Conservation (phyloP, 2,113 vertebrate species). For the Carettochelys insculpta region DNA sequence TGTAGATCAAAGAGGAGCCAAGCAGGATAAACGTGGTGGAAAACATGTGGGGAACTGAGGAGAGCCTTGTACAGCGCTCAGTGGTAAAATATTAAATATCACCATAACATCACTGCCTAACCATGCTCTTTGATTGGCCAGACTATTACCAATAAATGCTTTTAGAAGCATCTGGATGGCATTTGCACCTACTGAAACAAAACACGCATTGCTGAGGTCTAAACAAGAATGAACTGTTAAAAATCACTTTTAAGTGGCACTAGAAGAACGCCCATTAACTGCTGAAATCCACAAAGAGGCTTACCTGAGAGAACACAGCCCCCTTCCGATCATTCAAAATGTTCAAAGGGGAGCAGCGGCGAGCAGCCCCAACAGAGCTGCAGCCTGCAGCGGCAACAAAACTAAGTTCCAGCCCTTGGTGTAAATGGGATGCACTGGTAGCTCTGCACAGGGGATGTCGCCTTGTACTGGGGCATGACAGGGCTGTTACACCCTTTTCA, state of each 20-base stretch:
- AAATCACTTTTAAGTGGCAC: slow-evolving; percentile 82
- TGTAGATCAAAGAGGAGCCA: slow-evolving; percentile 81
- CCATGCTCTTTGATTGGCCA: slow-evolving; percentile 82
- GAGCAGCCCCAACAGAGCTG: background rate
- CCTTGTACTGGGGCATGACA: background rate
- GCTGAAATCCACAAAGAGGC: slow-evolving; percentile 62
- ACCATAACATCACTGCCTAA: slow-evolving; percentile 77
- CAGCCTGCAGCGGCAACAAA: background rate
- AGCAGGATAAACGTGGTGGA: slow-evolving; percentile 70
- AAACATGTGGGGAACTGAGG: slow-evolving; percentile 77
- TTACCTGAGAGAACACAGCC: slow-evolving; percentile 64
- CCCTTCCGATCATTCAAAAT: slow-evolving; percentile 41
- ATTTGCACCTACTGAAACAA: slow-evolving; percentile 89
- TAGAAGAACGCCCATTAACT: slow-evolving; percentile 81
- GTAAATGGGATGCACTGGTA: background rate
- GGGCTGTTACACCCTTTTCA: background rate
- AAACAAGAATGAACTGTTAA: slow-evolving; percentile 85
- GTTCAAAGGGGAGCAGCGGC: background rate
- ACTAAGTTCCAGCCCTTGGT: background rate
- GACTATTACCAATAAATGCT: slow-evolving; percentile 81
- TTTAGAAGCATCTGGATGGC: slow-evolving; percentile 86
- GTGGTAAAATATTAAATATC: slow-evolving; percentile 82
- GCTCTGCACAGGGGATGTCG: background rate
- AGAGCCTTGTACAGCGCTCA: slow-evolving; percentile 73
- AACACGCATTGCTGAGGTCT: slow-evolving; percentile 81